phyloP scores from a whole-genome alignment of 2,797 vertebrate genomes.

The Melanogrammus aeglefinus region DNA sequence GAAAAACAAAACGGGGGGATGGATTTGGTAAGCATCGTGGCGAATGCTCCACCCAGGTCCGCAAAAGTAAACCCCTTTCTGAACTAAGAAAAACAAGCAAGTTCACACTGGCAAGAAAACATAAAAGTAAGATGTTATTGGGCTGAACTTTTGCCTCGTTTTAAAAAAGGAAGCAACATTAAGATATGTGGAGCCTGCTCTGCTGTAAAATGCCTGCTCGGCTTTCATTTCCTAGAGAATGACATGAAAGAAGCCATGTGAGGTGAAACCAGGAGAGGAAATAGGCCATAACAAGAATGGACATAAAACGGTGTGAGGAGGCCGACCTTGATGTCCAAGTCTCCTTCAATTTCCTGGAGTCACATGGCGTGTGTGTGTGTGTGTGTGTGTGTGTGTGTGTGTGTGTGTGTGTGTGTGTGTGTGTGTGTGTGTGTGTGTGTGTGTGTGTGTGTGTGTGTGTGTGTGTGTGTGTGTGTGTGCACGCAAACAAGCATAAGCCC shows the following conservation, averaged over 20 bases:
- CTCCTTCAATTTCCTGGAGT: neutral
- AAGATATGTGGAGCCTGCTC: neutral
- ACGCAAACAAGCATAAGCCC: neutral
- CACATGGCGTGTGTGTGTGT: neutral
- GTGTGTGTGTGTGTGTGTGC: neutral
- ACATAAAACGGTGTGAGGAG: neutral
- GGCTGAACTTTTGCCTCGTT: neutral
- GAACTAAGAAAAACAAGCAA: neutral
- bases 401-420: too few relatives aligned
- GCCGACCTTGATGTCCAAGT: neutral
- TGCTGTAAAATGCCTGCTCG: neutral
- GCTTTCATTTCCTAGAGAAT: neutral
- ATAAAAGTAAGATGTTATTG: neutral
- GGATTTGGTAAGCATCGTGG: too few relatives aligned
- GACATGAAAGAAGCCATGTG: neutral
- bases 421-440: too few relatives aligned
- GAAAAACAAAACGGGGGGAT: neutral
- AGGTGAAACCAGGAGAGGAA: neutral
- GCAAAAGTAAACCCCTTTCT: too few relatives aligned
- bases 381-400: neutral
- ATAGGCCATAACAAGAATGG: neutral
- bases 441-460: neutral
- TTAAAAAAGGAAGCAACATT: neutral
- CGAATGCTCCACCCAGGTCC: too few relatives aligned
- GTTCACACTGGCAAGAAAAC: neutral